Evolutionary conservation across 2,888 invertebrate genomes (phyloP).

Genomic region (Mycogona germanica): DNA sequence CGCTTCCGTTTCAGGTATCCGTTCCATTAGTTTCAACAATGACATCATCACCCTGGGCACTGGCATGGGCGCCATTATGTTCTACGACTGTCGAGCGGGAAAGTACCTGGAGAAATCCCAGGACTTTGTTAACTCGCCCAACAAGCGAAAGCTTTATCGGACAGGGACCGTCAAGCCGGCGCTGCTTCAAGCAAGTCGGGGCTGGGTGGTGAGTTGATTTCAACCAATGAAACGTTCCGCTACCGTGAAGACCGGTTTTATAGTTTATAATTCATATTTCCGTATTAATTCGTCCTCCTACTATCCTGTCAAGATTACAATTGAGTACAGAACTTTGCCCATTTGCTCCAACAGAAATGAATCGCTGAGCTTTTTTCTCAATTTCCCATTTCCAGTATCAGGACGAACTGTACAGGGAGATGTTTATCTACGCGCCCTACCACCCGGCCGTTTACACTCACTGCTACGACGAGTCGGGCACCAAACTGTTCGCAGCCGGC

Average conservation of each 20-base stretch:
- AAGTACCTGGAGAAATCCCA: conserved; percentile 68
- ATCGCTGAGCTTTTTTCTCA: no score
- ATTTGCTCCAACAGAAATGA: not conserved
- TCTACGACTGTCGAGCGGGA: conserved; percentile 82
- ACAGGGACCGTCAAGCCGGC: conserved; percentile 48
- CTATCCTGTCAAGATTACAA: no score
- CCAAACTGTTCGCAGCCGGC: conserved; percentile 84
- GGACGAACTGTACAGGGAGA: conserved; percentile 67
- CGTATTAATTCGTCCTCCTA: no score
- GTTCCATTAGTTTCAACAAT: conserved; percentile 82
- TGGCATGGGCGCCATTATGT: conserved; percentile 79
- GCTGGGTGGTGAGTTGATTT: conserved; percentile 59
- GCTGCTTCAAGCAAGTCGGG: conserved; percentile 72
- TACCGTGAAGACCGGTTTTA: not conserved
- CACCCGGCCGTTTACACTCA: conserved; percentile 93
- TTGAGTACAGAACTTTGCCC: not conserved
- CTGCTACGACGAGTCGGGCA: conserved; percentile 85
- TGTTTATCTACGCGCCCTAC: conserved; percentile 66
- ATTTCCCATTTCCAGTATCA: conserved; percentile 50
- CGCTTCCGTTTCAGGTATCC: conserved; percentile 41
- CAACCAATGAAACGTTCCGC: not conserved
- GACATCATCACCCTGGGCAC: conserved; percentile 88
- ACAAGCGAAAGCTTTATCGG: not conserved
- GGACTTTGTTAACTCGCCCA: not conserved
- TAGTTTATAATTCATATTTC: no score